Base-by-base conservation (phyloP, 1,140 invertebrate genomes). In the Zaprionus inermis region DNA sequence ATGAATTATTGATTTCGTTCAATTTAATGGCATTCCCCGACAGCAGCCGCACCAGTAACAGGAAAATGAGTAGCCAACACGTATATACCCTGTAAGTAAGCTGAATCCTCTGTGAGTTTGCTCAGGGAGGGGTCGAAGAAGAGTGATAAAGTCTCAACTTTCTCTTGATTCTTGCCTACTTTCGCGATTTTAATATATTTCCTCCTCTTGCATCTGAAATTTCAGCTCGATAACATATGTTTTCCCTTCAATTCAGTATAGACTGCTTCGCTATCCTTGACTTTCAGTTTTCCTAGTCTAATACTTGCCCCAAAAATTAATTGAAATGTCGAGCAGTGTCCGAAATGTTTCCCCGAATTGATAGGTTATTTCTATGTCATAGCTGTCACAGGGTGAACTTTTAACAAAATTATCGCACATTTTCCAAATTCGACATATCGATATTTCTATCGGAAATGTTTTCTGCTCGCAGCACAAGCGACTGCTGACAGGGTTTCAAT, bases 1-100 rank as follows among this genome's bases (percentile, higher is more conserved):
- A 86, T 86, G 83, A 86, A 86, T 86, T 86, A 86, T 86, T 86
- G 82, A 86, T 86, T 86, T 73, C 76, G 66, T 79, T 70, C 75
- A 54, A 78, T 79, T 78, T 51, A 55, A 65, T 71, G 64, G 54
- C 54, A 52, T 68, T 68, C 41, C 16, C 65, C n/a, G 16, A 22
- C 55, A 67, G 46, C 44, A 14, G 11, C 0, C 16, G 7, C 7
- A 44, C 2, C n/a, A 6, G 6, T 2, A 41, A 6, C 10, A n/a
- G 5, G 30, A 1, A 3, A 3, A 28, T 28, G 28, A 32, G 22
- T n/a, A 14, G 11, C 28, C 12, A 16, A 18, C 30, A 14, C 12
- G 30, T 24, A 30, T 9, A 54, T 65, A 56, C 41, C 28, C 51
- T 60, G 28, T 41, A 34, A 10, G 18, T 20, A 34, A 10, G 18